Base-by-base conservation (phyloP, 1,140 invertebrate species). In the Daktulosphaira vitifoliae region DNA sequence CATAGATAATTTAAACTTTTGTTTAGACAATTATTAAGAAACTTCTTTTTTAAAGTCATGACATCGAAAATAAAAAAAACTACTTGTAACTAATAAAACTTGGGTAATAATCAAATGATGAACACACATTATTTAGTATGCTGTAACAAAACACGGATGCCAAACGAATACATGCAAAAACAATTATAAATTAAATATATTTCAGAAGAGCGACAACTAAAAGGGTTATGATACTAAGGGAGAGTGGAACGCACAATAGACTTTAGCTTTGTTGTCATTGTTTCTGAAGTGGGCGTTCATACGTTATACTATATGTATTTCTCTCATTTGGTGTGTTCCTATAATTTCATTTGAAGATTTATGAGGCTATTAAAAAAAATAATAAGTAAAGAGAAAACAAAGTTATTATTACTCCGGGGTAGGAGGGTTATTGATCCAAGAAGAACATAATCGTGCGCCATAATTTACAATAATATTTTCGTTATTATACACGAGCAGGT, bases 221-320 rank as follows among this genome's bases (percentile, higher is more conserved):
- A 62, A 62, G 23, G 39, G 54, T 42, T 25, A 39, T 26, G 42
- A 16, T 44, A 44, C 39, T n/a, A 44, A n/a, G 4, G n/a, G 11
- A n/a, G n/a, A n/a, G 39, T 7, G 11, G 4, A 7, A n/a, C 15
- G n/a, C 15, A 44, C 56, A 62, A 62, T 62, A 33, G 56, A 16
- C 56, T 62, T 62, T 46, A 39, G 56, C 56, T 20, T 62, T 62
- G 56, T 62, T 62, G 56, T 62, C 56, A 62, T 62, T 62, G 56
- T 62, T 62, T 62, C 56, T 62, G 56, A 48, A 62, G 56, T 62
- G 56, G 56, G 56, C 56, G 56, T n/a, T n/a, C n/a, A n/a, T 62
- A 62, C 29, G 56, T 48, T 62, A 39, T 62, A 62, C 46, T 62
- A 39, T 62, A 25, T 44, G 39, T 62, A 22, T 62, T 46, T 15